Percentiles rank a stretch among this genome's conserved stretches.
These are phyloP conservation scores for Dorcus parallelipipedus DNA, from an alignment of 2,888 invertebrate genomes.

Conservation along the genomic window DNA sequence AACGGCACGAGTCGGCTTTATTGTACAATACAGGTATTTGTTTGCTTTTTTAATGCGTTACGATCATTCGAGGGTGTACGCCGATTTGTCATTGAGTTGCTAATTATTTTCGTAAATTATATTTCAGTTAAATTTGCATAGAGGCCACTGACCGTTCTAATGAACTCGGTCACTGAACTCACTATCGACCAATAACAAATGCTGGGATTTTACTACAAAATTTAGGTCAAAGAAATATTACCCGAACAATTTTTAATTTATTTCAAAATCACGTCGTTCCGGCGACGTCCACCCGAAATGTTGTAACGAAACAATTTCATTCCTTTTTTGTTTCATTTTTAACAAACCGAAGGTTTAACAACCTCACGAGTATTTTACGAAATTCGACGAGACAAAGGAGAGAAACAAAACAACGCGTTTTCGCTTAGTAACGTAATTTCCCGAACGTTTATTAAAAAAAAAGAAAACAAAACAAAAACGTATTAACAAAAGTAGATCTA, in stretches of 20 bases:
- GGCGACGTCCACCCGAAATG: no score
- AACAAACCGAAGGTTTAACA: no score
- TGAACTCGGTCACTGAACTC: neutral
- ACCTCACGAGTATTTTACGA: no score
- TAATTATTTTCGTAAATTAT: neutral
- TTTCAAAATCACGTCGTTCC: no score
- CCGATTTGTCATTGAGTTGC: neutral
- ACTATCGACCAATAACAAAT: neutral
- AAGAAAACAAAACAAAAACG: neutral
- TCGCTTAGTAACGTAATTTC: no score
- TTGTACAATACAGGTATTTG: conserved; percentile 16
- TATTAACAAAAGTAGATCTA: conserved; percentile 3
- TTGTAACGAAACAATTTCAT: neutral
- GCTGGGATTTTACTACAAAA: neutral
- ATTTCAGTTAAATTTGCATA: neutral
- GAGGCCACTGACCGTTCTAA: neutral
- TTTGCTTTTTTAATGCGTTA: conserved; percentile 12
- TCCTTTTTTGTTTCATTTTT: no score
- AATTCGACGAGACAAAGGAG: no score
- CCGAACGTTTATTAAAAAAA: neutral
- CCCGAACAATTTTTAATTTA: neutral
- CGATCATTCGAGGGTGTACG: neutral
- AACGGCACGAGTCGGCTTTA: conserved; percentile 14
- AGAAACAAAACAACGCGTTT: no score
- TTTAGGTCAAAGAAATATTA: neutral